Percentiles rank a stretch among this genome's conserved stretches.
Evolutionary conservation across 1,140 invertebrate species (phyloP).

Genomic region (Bombus polaris): DNA sequence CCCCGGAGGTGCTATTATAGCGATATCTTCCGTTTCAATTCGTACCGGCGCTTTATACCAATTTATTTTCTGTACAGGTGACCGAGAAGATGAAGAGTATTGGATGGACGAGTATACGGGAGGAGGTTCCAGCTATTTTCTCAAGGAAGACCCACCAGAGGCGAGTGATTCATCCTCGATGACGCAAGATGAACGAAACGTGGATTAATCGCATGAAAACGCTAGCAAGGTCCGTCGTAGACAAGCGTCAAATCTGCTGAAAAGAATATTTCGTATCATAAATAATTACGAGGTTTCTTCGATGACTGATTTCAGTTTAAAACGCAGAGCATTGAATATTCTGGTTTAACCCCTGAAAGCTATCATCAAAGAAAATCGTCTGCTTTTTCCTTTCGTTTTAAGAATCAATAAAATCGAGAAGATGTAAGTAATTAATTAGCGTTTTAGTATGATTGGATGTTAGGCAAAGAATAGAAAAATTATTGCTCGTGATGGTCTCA

Average conservation of each 20-base stretch:
- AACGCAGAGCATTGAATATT: not conserved
- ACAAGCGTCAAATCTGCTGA: constrained; percentile 60
- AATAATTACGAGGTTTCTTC: not conserved
- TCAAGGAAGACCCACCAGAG: not conserved
- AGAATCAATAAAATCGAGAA: no score
- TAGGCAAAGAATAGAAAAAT: no score
- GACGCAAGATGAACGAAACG: constrained; percentile 18
- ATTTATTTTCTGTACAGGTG: not conserved
- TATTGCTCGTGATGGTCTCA: no score
- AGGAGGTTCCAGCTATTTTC: not conserved
- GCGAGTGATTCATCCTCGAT: constrained; percentile 2
- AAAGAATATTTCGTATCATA: not conserved
- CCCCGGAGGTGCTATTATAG: not conserved
- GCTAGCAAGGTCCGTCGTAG: constrained; percentile 60
- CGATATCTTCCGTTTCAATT: not conserved
- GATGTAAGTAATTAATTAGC: no score
- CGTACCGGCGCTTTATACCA: not conserved
- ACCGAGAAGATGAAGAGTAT: not conserved
- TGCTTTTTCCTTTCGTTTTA: no score
- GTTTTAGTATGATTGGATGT: no score
- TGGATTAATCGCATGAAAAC: not conserved
- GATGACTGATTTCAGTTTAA: not conserved
- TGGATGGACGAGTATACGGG: no score
- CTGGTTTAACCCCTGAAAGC: no score
- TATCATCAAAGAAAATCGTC: no score